Evolutionary conservation across 2,113 vertebrate species (phyloP).

Genomic region (Cavia porcellus): DNA sequence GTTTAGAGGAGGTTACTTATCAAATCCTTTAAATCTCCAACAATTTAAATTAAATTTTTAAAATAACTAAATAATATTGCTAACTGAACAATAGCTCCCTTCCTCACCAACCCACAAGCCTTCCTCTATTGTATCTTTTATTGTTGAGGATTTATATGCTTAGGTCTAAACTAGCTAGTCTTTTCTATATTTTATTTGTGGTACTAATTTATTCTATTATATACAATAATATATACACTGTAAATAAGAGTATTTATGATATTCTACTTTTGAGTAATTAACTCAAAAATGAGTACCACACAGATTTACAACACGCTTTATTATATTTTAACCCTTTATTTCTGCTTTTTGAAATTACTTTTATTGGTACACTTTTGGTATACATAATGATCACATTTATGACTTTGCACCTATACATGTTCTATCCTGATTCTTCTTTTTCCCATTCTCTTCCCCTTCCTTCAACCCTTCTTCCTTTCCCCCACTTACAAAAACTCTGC

Average conservation of each 20-base stretch:
- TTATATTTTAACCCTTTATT: background rate
- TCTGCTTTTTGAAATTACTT: background rate
- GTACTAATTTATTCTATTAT: background rate
- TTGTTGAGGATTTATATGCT: slow-evolving; percentile 2
- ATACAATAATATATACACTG: background rate
- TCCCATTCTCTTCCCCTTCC: background rate
- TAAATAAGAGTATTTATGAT: background rate
- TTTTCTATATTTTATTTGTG: background rate
- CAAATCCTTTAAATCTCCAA: background rate
- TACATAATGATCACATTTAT: background rate
- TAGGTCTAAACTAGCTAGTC: background rate
- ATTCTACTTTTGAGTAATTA: background rate
- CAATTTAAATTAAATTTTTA: slow-evolving; percentile 4
- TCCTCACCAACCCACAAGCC: background rate
- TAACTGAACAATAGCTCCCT: background rate
- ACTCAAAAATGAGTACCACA: background rate
- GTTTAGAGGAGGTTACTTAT: background rate
- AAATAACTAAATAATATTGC: background rate
- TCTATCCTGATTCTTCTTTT: background rate
- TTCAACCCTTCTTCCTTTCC: background rate
- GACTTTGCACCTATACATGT: no score
- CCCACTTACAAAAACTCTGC: background rate
- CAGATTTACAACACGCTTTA: background rate
- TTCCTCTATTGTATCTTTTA: background rate
- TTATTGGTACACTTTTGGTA: background rate